These are phyloP conservation scores for Neoniphon sammara DNA, from an alignment of 2,797 vertebrate genomes.

Conservation along the genomic window DNA sequence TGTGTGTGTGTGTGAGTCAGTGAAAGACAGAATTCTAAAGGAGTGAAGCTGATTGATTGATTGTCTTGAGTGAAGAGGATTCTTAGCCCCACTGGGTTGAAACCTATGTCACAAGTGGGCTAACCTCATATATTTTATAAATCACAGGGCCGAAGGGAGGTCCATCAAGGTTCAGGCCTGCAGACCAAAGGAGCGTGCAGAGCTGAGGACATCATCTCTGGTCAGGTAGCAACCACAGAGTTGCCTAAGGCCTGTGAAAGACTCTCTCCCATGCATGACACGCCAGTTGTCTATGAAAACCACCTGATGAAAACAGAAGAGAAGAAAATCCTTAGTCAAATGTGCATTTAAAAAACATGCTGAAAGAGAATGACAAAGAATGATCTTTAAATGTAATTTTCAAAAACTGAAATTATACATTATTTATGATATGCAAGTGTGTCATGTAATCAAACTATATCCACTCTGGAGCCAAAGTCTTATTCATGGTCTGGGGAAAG, in stretches of 20 bases:
- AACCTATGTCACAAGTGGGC: not conserved
- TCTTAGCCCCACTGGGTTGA: not conserved
- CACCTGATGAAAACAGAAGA: slow-evolving; percentile 78
- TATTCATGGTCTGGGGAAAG: too few species aligned
- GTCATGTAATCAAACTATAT: too few species aligned
- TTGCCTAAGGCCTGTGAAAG: slow-evolving; percentile 90
- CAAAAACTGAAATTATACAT: not conserved
- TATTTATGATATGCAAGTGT: too few species aligned
- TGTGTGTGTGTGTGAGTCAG: not conserved
- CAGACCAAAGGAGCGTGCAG: slow-evolving; percentile 87
- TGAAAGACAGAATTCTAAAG: not conserved
- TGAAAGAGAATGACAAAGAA: not conserved
- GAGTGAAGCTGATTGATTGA: not conserved
- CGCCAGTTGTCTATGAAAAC: slow-evolving; percentile 96
- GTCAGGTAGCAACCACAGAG: slow-evolving; percentile 96
- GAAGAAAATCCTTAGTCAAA: not conserved
- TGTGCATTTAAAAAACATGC: not conserved
- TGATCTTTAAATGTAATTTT: not conserved
- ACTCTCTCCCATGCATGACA: slow-evolving; percentile 91
- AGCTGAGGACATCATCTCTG: slow-evolving; percentile 90
- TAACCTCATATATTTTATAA: not conserved
- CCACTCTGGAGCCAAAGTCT: too few species aligned
- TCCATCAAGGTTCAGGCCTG: slow-evolving; percentile 77
- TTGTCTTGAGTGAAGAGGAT: not conserved
- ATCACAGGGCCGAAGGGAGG: not conserved